phyloP scores from a whole-genome alignment of 2,113 vertebrate genomes.

The Poecile atricapillus region DNA sequence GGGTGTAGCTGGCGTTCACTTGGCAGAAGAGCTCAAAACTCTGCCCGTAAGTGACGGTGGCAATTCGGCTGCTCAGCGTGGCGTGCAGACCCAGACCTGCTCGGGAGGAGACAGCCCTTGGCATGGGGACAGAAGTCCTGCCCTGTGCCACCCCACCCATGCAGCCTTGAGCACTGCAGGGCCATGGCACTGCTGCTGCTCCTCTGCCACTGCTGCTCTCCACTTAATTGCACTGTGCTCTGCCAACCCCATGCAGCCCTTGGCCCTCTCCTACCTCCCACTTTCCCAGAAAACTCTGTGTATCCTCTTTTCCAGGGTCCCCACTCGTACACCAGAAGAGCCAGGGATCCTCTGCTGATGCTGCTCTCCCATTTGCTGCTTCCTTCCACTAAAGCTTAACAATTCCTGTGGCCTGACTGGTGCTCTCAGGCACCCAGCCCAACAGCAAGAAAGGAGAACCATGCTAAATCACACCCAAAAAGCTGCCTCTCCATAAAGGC shows the following conservation, averaged over 20 bases:
- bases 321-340: neutral
- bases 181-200: neutral
- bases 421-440: neutral
- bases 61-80: constrained; percentile 34
- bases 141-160: accelerated
- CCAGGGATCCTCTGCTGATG: neutral
- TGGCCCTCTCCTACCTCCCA: neutral
- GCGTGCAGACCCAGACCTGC: constrained; percentile 42
- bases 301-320: neutral
- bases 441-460: neutral
- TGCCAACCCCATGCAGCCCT: neutral
- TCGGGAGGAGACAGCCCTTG: neutral
- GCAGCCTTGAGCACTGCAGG: accelerated
- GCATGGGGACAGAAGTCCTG: neutral
- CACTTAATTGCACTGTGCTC: accelerated
- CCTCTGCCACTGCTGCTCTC: neutral
- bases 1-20: neutral
- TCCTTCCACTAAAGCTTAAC: neutral
- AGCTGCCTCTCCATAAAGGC: neutral
- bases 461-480: neutral
- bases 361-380: neutral
- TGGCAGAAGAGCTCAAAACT: constrained; percentile 60
- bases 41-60: neutral
- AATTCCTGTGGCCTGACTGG: neutral
- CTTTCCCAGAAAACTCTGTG: neutral